These are phyloP conservation scores for Micrasema minimum DNA, from an alignment of 1,140 invertebrate species.

Conservation along the genomic window DNA sequence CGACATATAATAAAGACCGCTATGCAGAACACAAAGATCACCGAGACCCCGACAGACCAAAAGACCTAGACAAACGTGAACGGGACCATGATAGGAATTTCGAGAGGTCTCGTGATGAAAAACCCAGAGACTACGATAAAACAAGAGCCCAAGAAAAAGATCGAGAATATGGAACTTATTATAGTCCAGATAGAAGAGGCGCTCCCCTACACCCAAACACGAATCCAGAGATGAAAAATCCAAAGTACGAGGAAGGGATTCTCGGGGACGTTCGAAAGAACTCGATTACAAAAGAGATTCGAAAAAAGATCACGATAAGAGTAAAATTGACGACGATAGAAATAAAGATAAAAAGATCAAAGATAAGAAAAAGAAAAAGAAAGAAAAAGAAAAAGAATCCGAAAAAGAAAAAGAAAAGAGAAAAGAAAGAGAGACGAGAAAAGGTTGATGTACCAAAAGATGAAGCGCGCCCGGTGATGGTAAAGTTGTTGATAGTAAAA, in stretches of 20 bases:
- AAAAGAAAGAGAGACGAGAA: slow-evolving; percentile 65
- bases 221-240: slow-evolving; percentile 57
- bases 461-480: slow-evolving; percentile 25
- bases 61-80: slow-evolving; percentile 30
- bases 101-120: slow-evolving; percentile 58
- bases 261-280: slow-evolving; percentile 59
- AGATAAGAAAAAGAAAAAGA: slow-evolving; percentile 63
- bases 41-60: slow-evolving; percentile 33
- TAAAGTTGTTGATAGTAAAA: not conserved
- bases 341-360: slow-evolving; percentile 57
- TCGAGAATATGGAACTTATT: slow-evolving; percentile 41
- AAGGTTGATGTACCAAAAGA: slow-evolving; percentile 54
- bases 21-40: slow-evolving; percentile 36
- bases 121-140: slow-evolving; percentile 59
- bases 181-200: slow-evolving; percentile 52
- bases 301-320: slow-evolving; percentile 64
- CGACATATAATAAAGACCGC: slow-evolving; percentile 26
- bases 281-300: slow-evolving; percentile 63
- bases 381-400: slow-evolving; percentile 56
- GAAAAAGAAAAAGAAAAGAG: slow-evolving; percentile 64
- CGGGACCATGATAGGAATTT: slow-evolving; percentile 47
- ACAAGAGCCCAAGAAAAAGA: slow-evolving; percentile 56
- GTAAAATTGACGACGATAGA: slow-evolving; percentile 58
- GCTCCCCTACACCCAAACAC: slow-evolving; percentile 59
- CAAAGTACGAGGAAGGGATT: slow-evolving; percentile 62